A percentile compares a stretch with the other conserved stretches of the same genome.
Conservation (phyloP, 1,140 invertebrate genomes). For the Ylistrum balloti region DNA sequence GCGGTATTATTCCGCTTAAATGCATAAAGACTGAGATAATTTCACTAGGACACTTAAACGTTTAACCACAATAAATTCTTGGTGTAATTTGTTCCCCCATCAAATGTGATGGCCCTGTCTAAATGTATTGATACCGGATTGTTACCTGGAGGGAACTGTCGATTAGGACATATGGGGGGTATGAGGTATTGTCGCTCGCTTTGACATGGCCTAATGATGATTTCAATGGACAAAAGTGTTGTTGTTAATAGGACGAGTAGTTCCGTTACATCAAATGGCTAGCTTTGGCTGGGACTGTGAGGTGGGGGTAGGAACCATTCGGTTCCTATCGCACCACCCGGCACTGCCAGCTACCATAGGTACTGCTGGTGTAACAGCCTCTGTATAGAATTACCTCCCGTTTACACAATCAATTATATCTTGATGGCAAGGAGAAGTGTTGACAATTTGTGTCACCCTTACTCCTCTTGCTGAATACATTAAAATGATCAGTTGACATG, state of each 20-base stretch:
- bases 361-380: background rate
- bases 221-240: background rate
- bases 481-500: background rate
- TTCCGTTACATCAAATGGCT: background rate
- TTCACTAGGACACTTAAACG: background rate
- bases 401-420: background rate
- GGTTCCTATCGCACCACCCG: background rate
- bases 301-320: background rate
- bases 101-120: background rate
- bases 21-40: background rate
- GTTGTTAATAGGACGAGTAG: background rate
- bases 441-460: constrained; percentile 4
- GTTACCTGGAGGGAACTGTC: background rate
- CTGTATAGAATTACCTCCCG: constrained; percentile 20
- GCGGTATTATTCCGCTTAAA: background rate
- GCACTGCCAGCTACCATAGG: background rate
- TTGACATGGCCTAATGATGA: constrained; percentile 27
- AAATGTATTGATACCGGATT: background rate
- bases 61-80: background rate
- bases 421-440: background rate
- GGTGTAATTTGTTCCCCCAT: background rate
- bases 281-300: background rate
- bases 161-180: background rate
- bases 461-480: background rate
- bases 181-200: background rate